Base-by-base conservation (phyloP, 2,888 invertebrate genomes). In the Chloromyia formosa region DNA sequence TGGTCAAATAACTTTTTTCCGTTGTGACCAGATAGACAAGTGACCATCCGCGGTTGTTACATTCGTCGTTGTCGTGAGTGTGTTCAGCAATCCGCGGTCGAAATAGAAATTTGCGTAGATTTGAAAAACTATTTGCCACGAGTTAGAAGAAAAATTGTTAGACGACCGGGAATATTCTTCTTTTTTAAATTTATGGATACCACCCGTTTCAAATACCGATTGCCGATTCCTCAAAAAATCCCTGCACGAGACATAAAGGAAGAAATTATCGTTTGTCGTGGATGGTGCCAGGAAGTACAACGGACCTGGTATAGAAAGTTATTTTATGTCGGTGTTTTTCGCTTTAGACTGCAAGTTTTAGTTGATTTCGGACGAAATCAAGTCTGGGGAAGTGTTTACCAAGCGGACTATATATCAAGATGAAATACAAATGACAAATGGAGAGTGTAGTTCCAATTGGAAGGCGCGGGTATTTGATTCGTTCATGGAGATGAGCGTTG, bases 371-470 rank as follows among this genome's bases (percentile, higher is more conserved):
- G 58, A 20, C 40, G 5, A 4, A 4, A 27, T 20, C 5, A 58
- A 42, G 10, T 20, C 9, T 66, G 20, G 22, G 1, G 58, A 71
- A 35, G 40, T 71, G 45, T 40, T 62, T 1, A 14, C 35, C 27
- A 49, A 27, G 3, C 7, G 14, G 16, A 23, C 5, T 9, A 27
- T 23, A 27, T n/a, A 22, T 12, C n/a, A 5, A 18, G 12, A 27
- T 22, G n/a, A 20, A 10, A 2, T 14, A 3, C 10, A 27, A n/a
- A 35, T 56, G 54, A 64, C 72, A 53, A 80, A 97, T 97, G 96
- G 96, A 96, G 89, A 96, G 96, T n/a, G 87, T 92, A 97, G 87
- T 93, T 98, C 89, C 94, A 94, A 84, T 89, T 97, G 85, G 98
- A 98, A 93, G 94, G 88, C 90, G 97, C 84, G 97, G 96, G n/a